These are phyloP conservation scores for Phoenicopterus ruber DNA, from an alignment of 2,113 vertebrate species.

Conservation along the genomic window DNA sequence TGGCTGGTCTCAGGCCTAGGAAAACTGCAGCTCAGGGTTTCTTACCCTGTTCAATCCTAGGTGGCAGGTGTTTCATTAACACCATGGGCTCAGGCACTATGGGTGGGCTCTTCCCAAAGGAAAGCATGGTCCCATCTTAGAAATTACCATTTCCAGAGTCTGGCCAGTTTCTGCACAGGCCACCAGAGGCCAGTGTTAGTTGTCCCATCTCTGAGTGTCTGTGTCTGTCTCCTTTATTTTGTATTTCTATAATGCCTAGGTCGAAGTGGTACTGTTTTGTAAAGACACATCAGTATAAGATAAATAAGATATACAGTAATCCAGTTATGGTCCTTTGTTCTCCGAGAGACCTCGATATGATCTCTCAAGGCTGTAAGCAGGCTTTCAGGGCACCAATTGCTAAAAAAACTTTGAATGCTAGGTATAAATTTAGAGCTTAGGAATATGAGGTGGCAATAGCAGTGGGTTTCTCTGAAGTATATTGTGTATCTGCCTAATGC, in stretches of 20 bases:
- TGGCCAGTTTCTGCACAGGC: slow-evolving; percentile 6
- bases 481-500: background rate
- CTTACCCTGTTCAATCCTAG: background rate
- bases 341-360: background rate
- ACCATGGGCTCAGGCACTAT: background rate
- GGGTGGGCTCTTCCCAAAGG: background rate
- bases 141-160: background rate
- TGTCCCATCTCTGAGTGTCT: background rate
- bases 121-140: background rate
- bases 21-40: background rate
- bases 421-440: background rate
- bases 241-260: background rate
- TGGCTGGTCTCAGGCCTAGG: background rate
- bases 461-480: background rate
- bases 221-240: background rate
- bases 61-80: background rate
- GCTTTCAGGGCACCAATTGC: background rate
- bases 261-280: background rate
- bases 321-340: background rate
- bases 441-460: background rate
- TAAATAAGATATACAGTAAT: background rate
- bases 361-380: background rate
- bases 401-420: background rate
- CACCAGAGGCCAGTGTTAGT: slow-evolving; percentile 60
- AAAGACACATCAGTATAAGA: background rate